A percentile compares a stretch with the other conserved stretches of the same genome.
phyloP scores from a whole-genome alignment of 1,140 invertebrate genomes.

The Brachionus rubens region DNA sequence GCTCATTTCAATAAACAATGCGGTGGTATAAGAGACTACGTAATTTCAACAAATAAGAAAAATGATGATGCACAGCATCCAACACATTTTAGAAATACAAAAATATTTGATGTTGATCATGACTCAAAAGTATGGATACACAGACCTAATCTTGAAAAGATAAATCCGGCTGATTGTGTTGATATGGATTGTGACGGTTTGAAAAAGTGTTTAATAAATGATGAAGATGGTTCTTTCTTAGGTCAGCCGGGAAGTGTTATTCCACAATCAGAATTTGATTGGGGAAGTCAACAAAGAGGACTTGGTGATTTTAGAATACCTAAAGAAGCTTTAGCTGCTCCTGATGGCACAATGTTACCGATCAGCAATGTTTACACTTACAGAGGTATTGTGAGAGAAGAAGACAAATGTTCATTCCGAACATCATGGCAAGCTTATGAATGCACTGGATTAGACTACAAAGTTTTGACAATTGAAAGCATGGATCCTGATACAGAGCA shows the following conservation, averaged over 20 bases:
- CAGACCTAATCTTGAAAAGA: slow-evolving; percentile 28
- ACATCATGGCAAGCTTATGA: slow-evolving; percentile 52
- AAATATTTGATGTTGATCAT: not conserved
- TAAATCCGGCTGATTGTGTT: slow-evolving; percentile 46
- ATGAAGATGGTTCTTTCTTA: slow-evolving; percentile 54
- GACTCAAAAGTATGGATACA: slow-evolving; percentile 15
- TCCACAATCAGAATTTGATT: slow-evolving; percentile 54
- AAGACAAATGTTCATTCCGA: slow-evolving; percentile 47
- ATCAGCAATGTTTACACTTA: slow-evolving; percentile 49
- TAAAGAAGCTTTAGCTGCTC: slow-evolving; percentile 51
- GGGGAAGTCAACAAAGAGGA: slow-evolving; percentile 52
- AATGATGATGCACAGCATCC: slow-evolving; percentile 46
- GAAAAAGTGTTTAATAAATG: slow-evolving; percentile 54
- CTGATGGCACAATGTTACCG: slow-evolving; percentile 50
- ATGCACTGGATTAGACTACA: slow-evolving; percentile 51
- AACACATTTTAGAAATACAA: not conserved
- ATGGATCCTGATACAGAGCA: slow-evolving; percentile 57
- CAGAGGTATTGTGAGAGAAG: slow-evolving; percentile 52
- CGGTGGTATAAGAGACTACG: not conserved
- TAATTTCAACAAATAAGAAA: not conserved
- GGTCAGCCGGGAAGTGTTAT: slow-evolving; percentile 49
- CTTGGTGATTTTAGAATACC: slow-evolving; percentile 58
- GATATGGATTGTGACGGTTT: slow-evolving; percentile 59
- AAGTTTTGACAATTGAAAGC: slow-evolving; percentile 55
- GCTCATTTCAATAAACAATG: slow-evolving; percentile 1